Percentiles rank a stretch among this genome's conserved stretches.
These are phyloP conservation scores for Gallinago solitaria DNA, from an alignment of 2,797 vertebrate species.

Conservation along the genomic window DNA sequence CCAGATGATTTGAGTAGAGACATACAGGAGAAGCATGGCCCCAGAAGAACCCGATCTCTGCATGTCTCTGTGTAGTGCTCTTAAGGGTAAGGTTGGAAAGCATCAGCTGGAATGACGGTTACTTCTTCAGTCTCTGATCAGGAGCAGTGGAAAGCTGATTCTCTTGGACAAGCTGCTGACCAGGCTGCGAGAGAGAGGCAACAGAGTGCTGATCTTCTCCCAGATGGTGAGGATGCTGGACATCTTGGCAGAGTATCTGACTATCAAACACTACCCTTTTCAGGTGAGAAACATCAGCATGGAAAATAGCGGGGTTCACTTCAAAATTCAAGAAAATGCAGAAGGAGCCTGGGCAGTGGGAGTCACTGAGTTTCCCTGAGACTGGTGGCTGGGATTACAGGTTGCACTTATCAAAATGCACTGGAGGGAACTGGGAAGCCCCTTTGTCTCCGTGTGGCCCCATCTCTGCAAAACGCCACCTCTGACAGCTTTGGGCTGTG, in stretches of 20 bases:
- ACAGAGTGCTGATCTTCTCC: constrained; percentile 97
- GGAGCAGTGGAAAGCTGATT: constrained; percentile 96
- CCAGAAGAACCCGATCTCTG: background rate
- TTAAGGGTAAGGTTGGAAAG: background rate
- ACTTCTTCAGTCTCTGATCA: constrained; percentile 83
- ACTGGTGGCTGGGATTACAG: background rate
- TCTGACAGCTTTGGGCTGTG: background rate
- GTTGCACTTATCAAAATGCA: background rate
- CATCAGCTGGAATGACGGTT: constrained; percentile 33
- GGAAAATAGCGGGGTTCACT: background rate
- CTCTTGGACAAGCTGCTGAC: constrained; percentile 96
- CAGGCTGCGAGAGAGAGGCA: constrained; percentile 91
- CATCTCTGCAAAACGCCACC: background rate
- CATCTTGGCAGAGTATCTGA: constrained; percentile 95
- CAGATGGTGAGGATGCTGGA: constrained; percentile 99
- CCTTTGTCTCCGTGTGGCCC: background rate
- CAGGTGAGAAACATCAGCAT: constrained; percentile 81
- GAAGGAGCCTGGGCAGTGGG: background rate
- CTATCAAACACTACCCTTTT: constrained; percentile 94
- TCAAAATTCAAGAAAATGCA: background rate
- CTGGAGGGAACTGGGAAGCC: background rate
- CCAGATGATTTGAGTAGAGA: background rate
- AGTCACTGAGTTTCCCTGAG: background rate
- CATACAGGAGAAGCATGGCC: background rate
- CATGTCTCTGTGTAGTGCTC: background rate